Conservation (phyloP, 2,797 vertebrate species). For the Gymnothorax javanicus region DNA sequence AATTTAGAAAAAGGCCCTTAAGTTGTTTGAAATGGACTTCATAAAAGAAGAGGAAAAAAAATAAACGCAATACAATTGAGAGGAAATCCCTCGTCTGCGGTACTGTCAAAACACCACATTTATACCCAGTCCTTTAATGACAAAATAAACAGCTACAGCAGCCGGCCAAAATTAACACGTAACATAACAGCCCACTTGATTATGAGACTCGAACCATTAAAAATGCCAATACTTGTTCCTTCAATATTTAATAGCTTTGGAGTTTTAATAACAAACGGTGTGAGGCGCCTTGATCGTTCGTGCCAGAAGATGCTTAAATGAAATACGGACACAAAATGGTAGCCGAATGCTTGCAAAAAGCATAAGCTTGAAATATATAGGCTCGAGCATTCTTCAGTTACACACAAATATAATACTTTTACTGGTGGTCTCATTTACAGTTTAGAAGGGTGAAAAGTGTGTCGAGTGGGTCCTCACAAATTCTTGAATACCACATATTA, state of each 20-base stretch:
- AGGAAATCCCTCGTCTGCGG: neutral
- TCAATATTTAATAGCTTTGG: conserved; percentile 42
- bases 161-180: neutral
- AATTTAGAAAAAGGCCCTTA: neutral
- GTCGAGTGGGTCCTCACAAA: conserved; percentile 33
- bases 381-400: conserved; percentile 60
- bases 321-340: conserved; percentile 65
- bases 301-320: conserved; percentile 60
- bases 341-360: conserved; percentile 67
- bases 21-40: neutral
- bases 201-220: neutral
- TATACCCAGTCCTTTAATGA: neutral
- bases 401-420: conserved; percentile 68
- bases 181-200: neutral
- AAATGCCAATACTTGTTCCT: conserved; percentile 33
- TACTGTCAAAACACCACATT: neutral
- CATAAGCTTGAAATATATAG: conserved; percentile 63
- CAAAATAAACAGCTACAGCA: neutral
- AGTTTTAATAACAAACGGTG: conserved; percentile 58
- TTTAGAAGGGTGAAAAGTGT: conserved; percentile 57
- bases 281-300: conserved; percentile 43
- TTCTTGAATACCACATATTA: conserved; percentile 50
- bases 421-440: conserved; percentile 68
- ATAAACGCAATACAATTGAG: neutral
- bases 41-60: neutral